A percentile compares a stretch with the other conserved stretches of the same genome.
Conservation (phyloP, 2,888 invertebrate genomes). For the Pollenia angustigena region DNA sequence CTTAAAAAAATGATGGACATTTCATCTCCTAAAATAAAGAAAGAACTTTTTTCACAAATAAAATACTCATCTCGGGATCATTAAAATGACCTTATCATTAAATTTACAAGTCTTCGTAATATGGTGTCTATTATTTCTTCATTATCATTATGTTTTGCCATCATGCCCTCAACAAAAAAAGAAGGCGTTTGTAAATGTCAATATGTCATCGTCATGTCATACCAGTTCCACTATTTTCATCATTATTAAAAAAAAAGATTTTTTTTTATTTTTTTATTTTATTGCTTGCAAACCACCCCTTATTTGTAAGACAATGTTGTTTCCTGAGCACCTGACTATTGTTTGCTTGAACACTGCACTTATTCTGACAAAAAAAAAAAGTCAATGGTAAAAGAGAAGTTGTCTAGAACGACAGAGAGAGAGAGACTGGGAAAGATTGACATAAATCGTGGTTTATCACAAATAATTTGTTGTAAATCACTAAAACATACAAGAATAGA, state of each 20-base stretch:
- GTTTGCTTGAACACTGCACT: conserved; percentile 28
- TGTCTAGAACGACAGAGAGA: neutral
- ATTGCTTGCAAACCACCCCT: conserved; percentile 20
- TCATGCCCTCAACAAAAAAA: conserved; percentile 26
- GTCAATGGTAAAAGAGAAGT: neutral
- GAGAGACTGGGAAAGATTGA: conserved; percentile 70
- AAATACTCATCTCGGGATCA: neutral
- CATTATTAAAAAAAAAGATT: conserved; percentile 38
- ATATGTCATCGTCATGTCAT: conserved; percentile 58
- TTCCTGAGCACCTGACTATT: conserved; percentile 45
- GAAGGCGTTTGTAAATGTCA: conserved; percentile 65
- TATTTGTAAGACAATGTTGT: conserved; percentile 30
- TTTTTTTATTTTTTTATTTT: neutral
- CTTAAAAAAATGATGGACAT: too few species aligned
- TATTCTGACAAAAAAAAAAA: neutral
- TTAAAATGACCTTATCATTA: conserved; percentile 47
- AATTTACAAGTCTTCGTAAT: conserved; percentile 34
- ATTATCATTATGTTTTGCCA: conserved; percentile 25
- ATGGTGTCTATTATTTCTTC: conserved; percentile 33
- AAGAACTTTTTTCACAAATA: neutral
- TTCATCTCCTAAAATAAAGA: too few species aligned
- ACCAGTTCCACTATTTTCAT: conserved; percentile 21
- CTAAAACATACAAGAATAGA: conserved; percentile 53
- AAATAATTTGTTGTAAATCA: conserved; percentile 81
- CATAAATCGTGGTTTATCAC: conserved; percentile 84